phyloP scores from a whole-genome alignment of 2,113 vertebrate species.

The Echinops telfairi region DNA sequence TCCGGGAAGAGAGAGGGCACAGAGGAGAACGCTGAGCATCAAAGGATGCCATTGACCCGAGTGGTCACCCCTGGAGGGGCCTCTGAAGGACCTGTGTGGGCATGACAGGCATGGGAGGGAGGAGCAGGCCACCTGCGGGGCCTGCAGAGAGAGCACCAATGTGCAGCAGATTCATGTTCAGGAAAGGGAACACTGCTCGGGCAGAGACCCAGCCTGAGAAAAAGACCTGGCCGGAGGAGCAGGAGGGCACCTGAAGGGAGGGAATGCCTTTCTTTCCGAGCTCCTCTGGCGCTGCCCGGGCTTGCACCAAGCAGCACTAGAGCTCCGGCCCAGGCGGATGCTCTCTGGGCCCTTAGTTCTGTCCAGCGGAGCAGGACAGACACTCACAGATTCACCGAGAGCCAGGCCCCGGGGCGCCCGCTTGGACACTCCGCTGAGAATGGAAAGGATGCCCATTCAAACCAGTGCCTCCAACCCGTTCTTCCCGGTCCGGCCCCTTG shows the following conservation, averaged over 20 bases:
- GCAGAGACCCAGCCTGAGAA: conserved; percentile 49
- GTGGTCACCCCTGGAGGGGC: background rate
- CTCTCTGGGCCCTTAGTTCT: background rate
- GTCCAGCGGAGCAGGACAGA: too few species aligned
- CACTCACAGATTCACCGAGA: too few species aligned
- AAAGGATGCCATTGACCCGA: background rate
- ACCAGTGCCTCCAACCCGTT: too few species aligned
- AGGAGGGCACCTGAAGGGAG: background rate
- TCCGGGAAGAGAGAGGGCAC: background rate
- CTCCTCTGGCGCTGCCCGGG: background rate
- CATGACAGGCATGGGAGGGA: too few species aligned
- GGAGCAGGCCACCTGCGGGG: too few species aligned
- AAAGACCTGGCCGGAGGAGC: too few species aligned
- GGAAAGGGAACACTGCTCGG: conserved; percentile 67
- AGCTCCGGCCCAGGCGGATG: background rate
- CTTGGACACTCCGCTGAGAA: too few species aligned
- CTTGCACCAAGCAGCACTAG: background rate
- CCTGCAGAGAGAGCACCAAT: conserved; percentile 23
- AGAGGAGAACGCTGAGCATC: background rate
- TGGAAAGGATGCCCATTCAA: too few species aligned
- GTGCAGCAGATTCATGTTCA: conserved; percentile 35
- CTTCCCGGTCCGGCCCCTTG: too few species aligned
- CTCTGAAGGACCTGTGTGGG: conserved; percentile 13
- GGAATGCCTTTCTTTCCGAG: background rate
- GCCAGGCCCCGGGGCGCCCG: too few species aligned